Base-by-base conservation (phyloP, 2,797 vertebrate species). In the Helicolenus hilgendorfi region DNA sequence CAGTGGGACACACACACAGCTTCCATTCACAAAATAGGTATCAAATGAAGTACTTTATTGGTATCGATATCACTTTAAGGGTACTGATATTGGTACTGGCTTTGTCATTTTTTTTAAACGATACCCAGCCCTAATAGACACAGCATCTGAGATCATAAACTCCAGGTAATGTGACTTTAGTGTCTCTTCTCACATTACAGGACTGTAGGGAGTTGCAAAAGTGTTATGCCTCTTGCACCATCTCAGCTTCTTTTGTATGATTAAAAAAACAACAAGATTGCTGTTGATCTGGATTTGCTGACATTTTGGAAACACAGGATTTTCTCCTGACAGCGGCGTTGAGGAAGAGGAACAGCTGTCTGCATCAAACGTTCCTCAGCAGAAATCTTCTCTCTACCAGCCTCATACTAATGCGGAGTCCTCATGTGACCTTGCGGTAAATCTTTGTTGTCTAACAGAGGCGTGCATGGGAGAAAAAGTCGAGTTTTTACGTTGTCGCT, bases 391-490 rank as follows among this genome's bases (percentile, higher is more conserved):
- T 24, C 63, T 45, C 24, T 11, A 18, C 69, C 60, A 53, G 49
- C 56, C 53, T 26, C 62, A 18, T 18, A 63, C 64, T 63, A 69
- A 90, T 72, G 15, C 3, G 1, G 36, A 59, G 27, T n/a, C 80
- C 69, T 71, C 13, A 20, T 36, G 31, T 63, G 70, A 83, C 89
- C 73, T 76, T 24, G 73, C 60, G 36, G 62, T 72, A 20, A 73
- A 84, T 35, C 59, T 63, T 35, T 24, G 22, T n/a, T 5, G 20
- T 76, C 24, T 59, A 69, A 49, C 38, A 24, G 27, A 79, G 15
- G 15, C 36, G 11, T 26, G 14, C 35, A 69, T 10, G 15, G 18
- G 7, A 45, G 2, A 20, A n/a, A 71, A n/a, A 67, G 31, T 5
- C 2, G 20, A 15, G 26, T 18, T 64, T 62, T 55, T 55, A n/a